phyloP scores from a whole-genome alignment of 2,888 invertebrate species.

The Sinhomidia bicolor region DNA sequence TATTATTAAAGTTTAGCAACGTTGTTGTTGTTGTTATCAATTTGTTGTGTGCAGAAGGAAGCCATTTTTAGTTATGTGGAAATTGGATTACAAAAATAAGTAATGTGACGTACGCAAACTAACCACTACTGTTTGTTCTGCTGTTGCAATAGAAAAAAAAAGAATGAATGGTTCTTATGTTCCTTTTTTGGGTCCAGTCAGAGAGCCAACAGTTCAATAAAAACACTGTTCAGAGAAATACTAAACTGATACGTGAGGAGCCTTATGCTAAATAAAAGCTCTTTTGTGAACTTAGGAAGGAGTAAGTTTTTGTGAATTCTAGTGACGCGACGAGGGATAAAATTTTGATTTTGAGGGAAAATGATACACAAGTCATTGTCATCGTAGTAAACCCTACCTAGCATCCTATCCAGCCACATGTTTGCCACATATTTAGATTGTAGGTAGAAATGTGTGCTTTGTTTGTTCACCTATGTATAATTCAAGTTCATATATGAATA shows the following conservation, averaged over 20 bases:
- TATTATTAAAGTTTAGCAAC: neutral
- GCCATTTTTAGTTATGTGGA: neutral
- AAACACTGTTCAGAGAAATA: slow-evolving; percentile 25
- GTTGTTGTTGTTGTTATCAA: neutral
- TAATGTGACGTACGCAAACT: neutral
- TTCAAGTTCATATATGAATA: too few relatives aligned
- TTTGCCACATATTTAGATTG: neutral
- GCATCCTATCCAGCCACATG: too few relatives aligned
- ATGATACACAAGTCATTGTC: too few relatives aligned
- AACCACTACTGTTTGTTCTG: too few relatives aligned
- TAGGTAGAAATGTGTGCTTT: neutral
- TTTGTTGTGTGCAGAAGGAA: neutral
- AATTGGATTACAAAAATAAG: slow-evolving; percentile 3
- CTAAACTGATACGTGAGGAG: too few relatives aligned
- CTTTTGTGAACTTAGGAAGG: neutral
- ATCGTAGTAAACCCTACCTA: too few relatives aligned
- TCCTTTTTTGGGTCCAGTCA: slow-evolving; percentile 24
- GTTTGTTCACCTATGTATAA: too few relatives aligned
- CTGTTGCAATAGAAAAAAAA: too few relatives aligned
- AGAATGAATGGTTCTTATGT: neutral
- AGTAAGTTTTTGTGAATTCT: slow-evolving; percentile 9
- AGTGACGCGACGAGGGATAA: slow-evolving; percentile 7
- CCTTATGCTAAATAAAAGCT: too few relatives aligned
- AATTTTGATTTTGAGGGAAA: slow-evolving; percentile 4
- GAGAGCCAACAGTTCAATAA: slow-evolving; percentile 21